These are phyloP conservation scores for Podargus strigoides DNA, from an alignment of 2,797 vertebrate species.

Conservation along the genomic window DNA sequence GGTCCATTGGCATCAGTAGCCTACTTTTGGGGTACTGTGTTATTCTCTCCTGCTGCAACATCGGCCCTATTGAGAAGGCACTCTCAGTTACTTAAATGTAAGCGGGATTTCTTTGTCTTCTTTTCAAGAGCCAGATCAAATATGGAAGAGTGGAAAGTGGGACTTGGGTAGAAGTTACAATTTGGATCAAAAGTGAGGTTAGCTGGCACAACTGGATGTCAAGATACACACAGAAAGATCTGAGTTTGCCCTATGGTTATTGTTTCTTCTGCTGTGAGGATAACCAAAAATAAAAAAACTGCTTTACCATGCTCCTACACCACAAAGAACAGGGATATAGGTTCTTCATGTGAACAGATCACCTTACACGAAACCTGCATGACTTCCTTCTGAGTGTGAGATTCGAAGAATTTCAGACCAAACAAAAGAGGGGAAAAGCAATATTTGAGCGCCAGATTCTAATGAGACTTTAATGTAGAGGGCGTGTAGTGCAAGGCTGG, in stretches of 20 bases:
- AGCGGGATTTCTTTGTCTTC: background rate
- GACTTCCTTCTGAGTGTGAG: background rate
- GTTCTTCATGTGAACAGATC: background rate
- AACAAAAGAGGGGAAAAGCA: background rate
- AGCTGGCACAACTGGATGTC: background rate
- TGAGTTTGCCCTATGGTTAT: background rate
- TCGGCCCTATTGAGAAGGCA: background rate
- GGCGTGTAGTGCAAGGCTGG: fast-evolving
- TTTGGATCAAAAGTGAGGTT: background rate
- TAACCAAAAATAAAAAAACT: background rate
- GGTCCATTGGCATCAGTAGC: background rate
- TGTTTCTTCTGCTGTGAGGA: background rate
- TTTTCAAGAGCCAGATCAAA: background rate
- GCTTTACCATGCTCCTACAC: background rate
- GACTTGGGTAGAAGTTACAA: background rate
- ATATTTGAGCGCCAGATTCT: background rate
- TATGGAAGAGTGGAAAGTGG: background rate
- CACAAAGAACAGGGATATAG: background rate
- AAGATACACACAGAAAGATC: background rate
- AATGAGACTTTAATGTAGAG: background rate
- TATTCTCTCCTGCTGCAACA: background rate
- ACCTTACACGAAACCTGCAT: background rate
- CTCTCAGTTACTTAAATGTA: background rate
- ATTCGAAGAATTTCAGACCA: background rate
- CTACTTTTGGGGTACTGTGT: background rate